phyloP scores from a whole-genome alignment of 2,888 invertebrate genomes.

The Kuschelorhynchus macadamiae region DNA sequence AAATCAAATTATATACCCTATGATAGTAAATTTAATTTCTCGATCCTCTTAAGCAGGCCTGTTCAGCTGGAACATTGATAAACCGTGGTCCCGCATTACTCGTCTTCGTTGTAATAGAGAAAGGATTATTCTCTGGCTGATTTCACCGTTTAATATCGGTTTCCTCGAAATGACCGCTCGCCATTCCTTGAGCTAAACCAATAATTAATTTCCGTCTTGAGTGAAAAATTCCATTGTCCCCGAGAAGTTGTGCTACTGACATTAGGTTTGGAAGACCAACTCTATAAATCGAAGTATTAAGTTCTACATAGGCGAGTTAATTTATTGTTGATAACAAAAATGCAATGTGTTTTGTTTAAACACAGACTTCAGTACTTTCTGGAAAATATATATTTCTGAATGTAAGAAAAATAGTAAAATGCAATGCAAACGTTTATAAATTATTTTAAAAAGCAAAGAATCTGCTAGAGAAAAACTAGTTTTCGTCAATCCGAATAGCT shows the following conservation, averaged over 20 bases:
- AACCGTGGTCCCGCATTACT: slow-evolving; percentile 10
- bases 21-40: slow-evolving; percentile 24
- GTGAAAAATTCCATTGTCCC: slow-evolving; percentile 8
- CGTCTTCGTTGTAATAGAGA: slow-evolving; percentile 11
- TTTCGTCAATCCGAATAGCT: too few species aligned
- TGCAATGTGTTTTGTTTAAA: too few species aligned
- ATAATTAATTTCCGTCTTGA: slow-evolving; percentile 12
- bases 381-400: too few species aligned
- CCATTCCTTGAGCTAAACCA: not conserved
- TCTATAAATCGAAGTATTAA: too few species aligned
- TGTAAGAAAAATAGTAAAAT: too few species aligned
- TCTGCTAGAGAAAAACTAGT: too few species aligned
- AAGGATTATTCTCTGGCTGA: slow-evolving; percentile 14
- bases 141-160: slow-evolving; percentile 7
- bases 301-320: too few species aligned
- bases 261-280: not conserved
- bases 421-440: too few species aligned
- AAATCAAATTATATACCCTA: slow-evolving; percentile 11
- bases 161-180: slow-evolving; percentile 1
- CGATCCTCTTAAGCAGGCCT: slow-evolving; percentile 13
- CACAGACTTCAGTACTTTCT: too few species aligned
- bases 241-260: slow-evolving; percentile 6
- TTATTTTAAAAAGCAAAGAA: too few species aligned
- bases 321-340: too few species aligned
- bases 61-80: slow-evolving; percentile 32